A percentile compares a stretch with the other conserved stretches of the same genome.
Evolutionary conservation across 2,797 vertebrate genomes (phyloP).

Genomic region (Sphenodon punctatus): DNA sequence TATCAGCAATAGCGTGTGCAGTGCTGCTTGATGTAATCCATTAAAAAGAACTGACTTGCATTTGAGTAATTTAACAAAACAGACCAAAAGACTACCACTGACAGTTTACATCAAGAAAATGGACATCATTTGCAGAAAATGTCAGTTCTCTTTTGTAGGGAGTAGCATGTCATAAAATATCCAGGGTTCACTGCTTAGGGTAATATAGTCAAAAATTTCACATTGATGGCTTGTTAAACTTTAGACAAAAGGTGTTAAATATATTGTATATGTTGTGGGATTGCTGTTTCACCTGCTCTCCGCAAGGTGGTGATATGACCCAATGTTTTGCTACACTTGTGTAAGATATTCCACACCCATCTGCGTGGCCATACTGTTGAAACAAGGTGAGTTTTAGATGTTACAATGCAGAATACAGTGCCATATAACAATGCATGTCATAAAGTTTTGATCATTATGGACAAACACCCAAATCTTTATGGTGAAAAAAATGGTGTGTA

Average conservation of each 20-base stretch:
- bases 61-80: too few species aligned
- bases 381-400: neutral
- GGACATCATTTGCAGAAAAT: too few species aligned
- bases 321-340: neutral
- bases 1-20: too few species aligned
- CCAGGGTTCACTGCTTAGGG: too few species aligned
- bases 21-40: neutral
- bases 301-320: slow-evolving; percentile 64
- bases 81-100: neutral
- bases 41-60: neutral
- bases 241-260: too few species aligned
- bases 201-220: too few species aligned
- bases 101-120: neutral
- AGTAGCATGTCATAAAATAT: too few species aligned
- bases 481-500: neutral
- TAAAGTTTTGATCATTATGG: neutral
- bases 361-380: neutral
- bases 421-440: neutral
- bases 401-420: neutral
- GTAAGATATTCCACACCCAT: neutral
- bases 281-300: slow-evolving; percentile 43
- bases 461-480: neutral
- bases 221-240: too few species aligned
- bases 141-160: too few species aligned
- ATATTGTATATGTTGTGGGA: neutral